Evolutionary conservation across 1,140 invertebrate genomes (phyloP), one percentile per base, ranked within the genome.

Genomic region (Tribolium madens): DNA sequence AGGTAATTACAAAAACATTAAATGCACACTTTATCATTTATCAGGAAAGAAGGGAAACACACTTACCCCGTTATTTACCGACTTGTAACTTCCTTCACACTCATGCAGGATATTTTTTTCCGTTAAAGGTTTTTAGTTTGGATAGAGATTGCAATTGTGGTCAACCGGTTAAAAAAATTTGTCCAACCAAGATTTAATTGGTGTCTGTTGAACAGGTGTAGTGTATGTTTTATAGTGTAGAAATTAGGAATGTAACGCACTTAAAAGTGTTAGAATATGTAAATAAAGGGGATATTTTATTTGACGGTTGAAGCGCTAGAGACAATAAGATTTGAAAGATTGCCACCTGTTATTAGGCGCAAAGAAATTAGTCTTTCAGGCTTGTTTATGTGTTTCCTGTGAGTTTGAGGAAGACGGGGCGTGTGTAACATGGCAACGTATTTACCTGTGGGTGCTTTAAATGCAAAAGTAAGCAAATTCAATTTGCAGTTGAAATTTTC

Each of bases 371-470:
- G 57, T 26, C 26, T 64, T 64, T 64, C 57, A 31, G 12, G 26
- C 21, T 33, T 64, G 21, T 64, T 64, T 64, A 64, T 64, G 57
- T 64, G 57, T 64, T 64, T 64, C 57, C 57, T 64, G 57, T 64
- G 57, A 64, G 57, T 64, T 33, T 31, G 57, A 64, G 57, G 57
- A 64, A 64, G 26, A 64, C 57, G 57, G 57, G 57, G 57, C 57
- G 57, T 64, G 57, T 33, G 26, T 33, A 64, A 64, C 57, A 64
- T 64, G 57, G 57, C 57, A 64, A 64, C n/a, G 57, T 64, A 64
- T 57, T 57, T 57, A 57, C 52, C 52, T 57, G 52, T 12, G 21
- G n/a, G 14, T 64, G 57, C 57, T 64, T 64, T 33, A 64, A 60
- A 60, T 21, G 18, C 26, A 26, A 21, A 64, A 64, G 57, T 14